Evolutionary conservation across 2,113 vertebrate species (phyloP), one percentile per base, ranked within the genome.

Genomic region (Sceloporus undulatus): DNA sequence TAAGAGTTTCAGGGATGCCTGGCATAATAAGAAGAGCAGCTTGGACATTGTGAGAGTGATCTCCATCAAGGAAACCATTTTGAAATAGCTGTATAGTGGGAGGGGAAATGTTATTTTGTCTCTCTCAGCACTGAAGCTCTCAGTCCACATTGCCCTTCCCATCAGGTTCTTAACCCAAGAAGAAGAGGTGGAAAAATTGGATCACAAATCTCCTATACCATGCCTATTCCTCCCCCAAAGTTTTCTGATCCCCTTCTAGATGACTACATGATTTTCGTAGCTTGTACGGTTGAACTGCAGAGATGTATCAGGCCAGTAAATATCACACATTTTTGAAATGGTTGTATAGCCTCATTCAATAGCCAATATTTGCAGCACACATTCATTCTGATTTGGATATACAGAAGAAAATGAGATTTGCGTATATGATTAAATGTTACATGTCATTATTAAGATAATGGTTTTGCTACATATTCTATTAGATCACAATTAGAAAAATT

Each of bases 331-430:
- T 92, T 89, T 92, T 90, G 82, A 84, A 90, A 89, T 62, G 88
- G 54, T 91, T 89, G 27, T 91, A 79, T 84, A 68, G 56, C 42
- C 18, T 86, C 29, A 93, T 93, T 87, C 82, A 91, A 89, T 91
- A 90, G 48, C 83, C 78, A 85, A 86, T 91, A 18, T 77, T 91
- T 56, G 52, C 38, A 90, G 75, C 68, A 87, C 88, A 62, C 79
- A n/a, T 90, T 93, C 80, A 90, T 86, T 66, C 66, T 74, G 86
- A 89, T 92, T 84, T 89, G 89, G 88, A 94, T 88, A 90, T 18
- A 90, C 87, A 92, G 91, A 92, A 91, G 91, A 90, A 92, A 93
- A 95, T 93, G 88, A 91, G 75, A 86, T 87, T 92, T 86, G 86
- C 74, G n/a, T n/a, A 70, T 19, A 73, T 5, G 0, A 1, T 59